Evolutionary conservation across 2,888 invertebrate genomes (phyloP).

Genomic region (Candidula unifasciata): DNA sequence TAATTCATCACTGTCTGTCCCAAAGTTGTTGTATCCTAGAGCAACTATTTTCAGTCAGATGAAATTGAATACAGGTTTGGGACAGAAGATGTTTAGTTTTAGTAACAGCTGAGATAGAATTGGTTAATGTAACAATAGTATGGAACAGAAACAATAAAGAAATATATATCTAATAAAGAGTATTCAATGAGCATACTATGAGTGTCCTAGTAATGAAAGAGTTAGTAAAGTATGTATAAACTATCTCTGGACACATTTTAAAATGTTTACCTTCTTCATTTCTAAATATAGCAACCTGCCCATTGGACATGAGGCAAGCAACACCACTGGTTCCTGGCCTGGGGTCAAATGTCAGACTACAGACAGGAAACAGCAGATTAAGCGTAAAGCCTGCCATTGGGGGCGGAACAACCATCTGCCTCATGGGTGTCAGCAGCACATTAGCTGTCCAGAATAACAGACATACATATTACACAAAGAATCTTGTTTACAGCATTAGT

Average conservation of each 20-base stretch:
- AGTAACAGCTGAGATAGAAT: too few relatives aligned
- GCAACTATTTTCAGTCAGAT: too few relatives aligned
- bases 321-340: conserved; percentile 59
- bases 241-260: too few relatives aligned
- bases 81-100: too few relatives aligned
- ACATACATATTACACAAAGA: not conserved
- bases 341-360: conserved; percentile 68
- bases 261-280: conserved; percentile 27
- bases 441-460: conserved; percentile 77
- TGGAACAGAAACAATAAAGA: not conserved
- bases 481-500: not conserved
- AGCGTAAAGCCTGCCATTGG: conserved; percentile 86
- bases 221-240: too few relatives aligned
- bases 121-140: too few relatives aligned
- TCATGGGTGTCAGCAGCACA: conserved; percentile 86
- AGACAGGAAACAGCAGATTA: conserved; percentile 80
- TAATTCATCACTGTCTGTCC: too few relatives aligned
- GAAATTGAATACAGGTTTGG: too few relatives aligned
- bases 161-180: not conserved
- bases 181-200: too few relatives aligned
- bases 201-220: too few relatives aligned
- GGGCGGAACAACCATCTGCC: conserved; percentile 87
- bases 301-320: conserved; percentile 61
- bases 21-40: too few relatives aligned
- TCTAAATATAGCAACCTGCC: conserved; percentile 44